phyloP scores from a whole-genome alignment of 2,888 invertebrate species.

The Malthinus flaveolus region DNA sequence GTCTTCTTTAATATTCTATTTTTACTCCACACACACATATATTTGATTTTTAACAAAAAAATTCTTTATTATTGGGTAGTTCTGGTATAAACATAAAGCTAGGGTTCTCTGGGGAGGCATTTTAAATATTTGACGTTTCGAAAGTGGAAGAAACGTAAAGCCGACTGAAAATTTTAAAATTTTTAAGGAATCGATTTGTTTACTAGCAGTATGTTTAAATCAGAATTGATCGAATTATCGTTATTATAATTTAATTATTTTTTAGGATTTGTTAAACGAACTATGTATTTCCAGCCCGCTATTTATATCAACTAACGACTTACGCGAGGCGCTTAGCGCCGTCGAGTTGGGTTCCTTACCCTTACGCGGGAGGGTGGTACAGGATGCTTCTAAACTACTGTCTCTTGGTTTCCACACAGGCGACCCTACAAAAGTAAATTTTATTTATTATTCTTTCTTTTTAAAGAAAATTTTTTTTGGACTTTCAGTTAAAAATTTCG shows the following conservation, averaged over 20 bases:
- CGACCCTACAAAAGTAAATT: conserved; percentile 78
- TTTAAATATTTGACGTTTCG: too few relatives aligned
- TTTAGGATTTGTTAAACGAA: conserved; percentile 51
- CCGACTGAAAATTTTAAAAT: too few relatives aligned
- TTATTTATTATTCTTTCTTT: conserved; percentile 11
- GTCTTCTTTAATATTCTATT: conserved; percentile 10
- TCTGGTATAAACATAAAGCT: conserved; percentile 2
- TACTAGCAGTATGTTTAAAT: conserved; percentile 12
- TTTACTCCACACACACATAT: conserved; percentile 4
- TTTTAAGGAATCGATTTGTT: too few relatives aligned
- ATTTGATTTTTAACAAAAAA: conserved; percentile 6
- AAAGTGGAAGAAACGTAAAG: too few relatives aligned
- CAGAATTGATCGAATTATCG: conserved; percentile 5
- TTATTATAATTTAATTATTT: conserved; percentile 20
- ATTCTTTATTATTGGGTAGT: conserved; percentile 4
- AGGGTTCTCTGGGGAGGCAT: background rate
- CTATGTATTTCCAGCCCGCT: conserved; percentile 54
- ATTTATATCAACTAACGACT: conserved; percentile 61
- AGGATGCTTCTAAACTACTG: conserved; percentile 65
- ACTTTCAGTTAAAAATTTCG: conserved; percentile 19
- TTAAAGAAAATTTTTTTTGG: conserved; percentile 9
- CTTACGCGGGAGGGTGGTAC: conserved; percentile 65
- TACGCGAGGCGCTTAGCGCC: conserved; percentile 61
- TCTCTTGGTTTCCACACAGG: conserved; percentile 99
- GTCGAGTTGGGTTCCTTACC: conserved; percentile 59